Base-by-base conservation (phyloP, 2,113 vertebrate species). In the Poecilia latipinna region DNA sequence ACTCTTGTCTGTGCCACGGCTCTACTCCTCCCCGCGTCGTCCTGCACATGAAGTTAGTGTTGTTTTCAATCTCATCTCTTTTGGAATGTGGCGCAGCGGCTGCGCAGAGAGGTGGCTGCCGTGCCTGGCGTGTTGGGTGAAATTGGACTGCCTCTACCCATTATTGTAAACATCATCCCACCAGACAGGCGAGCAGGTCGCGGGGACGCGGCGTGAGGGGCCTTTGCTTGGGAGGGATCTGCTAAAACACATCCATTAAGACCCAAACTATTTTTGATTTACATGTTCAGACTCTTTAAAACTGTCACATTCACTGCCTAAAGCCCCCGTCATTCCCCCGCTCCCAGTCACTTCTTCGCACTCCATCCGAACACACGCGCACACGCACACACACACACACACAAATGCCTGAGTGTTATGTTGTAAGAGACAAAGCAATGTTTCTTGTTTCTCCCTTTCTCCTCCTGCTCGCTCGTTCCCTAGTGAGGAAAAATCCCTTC, bases 131-230 rank as follows among this genome's bases (percentile, higher is more conserved):
- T 93, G 94, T 95, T 91, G 91, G 86, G 86, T 89, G 94, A 95
- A 95, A 95, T 95, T 95, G 94, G 93, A 94, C 94, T 95, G 94
- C 94, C 94, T 95, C 91, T 94, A 91, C 89, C 92, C 88, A 95
- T 95, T 95, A 95, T 92, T 92, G 93, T 94, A 94, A 94, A 94
- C 94, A 94, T 95, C 94, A 94, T 93, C 92, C 90, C 72, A 72
- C 68, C 89, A 84, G 93, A 94, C 93, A 93, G 91, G 92, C 87
- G 74, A 81, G 90, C 86, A 65, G 90, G 92, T 92, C 85, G 86
- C 85, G 8, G 86, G 87, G 86, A 90, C 77, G 79, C 89, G 26
- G 80, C 88, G 88, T 77, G 88, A 82, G 85, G 78, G 70, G 78
- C 79, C 85, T 44, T 84, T 86, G 90, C 87, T 90, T 88, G 82